Evolutionary conservation across 2,888 invertebrate species (phyloP), one percentile per base, ranked within the genome.

Genomic region (Ochropleura leucogaster): DNA sequence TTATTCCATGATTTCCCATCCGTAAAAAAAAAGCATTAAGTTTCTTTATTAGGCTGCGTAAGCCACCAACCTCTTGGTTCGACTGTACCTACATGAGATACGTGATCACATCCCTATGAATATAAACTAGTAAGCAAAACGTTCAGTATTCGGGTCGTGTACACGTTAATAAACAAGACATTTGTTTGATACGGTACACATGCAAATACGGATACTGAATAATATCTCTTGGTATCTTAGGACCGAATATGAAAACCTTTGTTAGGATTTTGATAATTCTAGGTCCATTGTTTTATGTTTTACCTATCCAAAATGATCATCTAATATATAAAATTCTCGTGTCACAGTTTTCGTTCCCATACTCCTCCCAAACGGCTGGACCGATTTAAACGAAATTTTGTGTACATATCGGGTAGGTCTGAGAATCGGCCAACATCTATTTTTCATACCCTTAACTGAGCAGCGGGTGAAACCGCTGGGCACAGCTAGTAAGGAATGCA

Each of bases 91-190:
- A 30, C 73, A 77, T 76, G 62, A 75, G 69, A 80, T 85, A 86
- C 85, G 85, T 86, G 87, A 83, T 82, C 82, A 76, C 77, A 80
- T 80, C 79, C 68, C 72, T 79, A 72, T 68, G 79, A 77, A 87
- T 85, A 84, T 82, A 74, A 79, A 82, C 73, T 76, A 84, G 84
- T 60, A 72, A 77, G 79, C 68, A 69, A 80, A 75, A 69, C 68
- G 72, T 82, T 87, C 80, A 72, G 81, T 79, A 88, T 89, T 87
- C 88, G 74, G 68, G 65, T 72, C 82, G 77, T 68, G 81, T 84
- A 70, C 64, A 74, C 63, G 79, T 84, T 85, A 85, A 87, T 88
- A 85, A 85, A 87, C 84, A 80, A 85, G 79, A 82, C 86, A 87
- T 87, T 88, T 85, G 82, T 84, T 85, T 80, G 84, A 84, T 87